Evolutionary conservation across 2,797 vertebrate species (phyloP), one percentile per base, ranked within the genome.

Genomic region (Crocidura indochinensis): DNA sequence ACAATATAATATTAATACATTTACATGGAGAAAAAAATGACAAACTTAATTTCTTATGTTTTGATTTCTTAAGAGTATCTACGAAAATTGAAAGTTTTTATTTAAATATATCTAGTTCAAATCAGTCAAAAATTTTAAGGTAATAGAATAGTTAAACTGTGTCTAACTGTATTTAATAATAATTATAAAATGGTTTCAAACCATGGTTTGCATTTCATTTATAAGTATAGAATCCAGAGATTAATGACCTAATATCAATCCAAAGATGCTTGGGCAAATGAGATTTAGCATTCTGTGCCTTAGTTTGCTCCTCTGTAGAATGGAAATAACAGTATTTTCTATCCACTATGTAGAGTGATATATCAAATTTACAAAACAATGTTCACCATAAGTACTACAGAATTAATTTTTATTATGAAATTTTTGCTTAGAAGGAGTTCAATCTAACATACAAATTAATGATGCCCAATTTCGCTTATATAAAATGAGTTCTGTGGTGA

Each of bases 1-100:
- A 75, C 29, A 79, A 74, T 80, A 71, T 10, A 92, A 46, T 94
- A 75, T 76, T 92, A 90, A 22, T 74, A 95, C 9, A 19, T 95
- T 94, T 88, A 74, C 29, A 75, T 92, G 14, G 8, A 44, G 76
- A 11, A 75, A 80, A 80, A 90, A 60, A 84, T 12, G 19, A 47
- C 8, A 95, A 89, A 84, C 10, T 22, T 65, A n/a, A 88, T 64
- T 75, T 91, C 27, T 84, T 29, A n/a, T 53, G 6, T 75, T 88
- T 74, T 15, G 4, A 82, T 87, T 85, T 88, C 27, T 87, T 75
- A 82, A 78, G 38, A 77, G 3, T 91, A 26, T 47, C 38, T 84
- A 14, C 51, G 91, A 14, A 69, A 38, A 19, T 71, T 72, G 44
- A 22, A 27, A 65, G 71, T 27, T 67, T 78, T 87, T 84, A 49